These are phyloP conservation scores for Apis dorsata DNA, from an alignment of 1,140 invertebrate species.

Conservation along the genomic window DNA sequence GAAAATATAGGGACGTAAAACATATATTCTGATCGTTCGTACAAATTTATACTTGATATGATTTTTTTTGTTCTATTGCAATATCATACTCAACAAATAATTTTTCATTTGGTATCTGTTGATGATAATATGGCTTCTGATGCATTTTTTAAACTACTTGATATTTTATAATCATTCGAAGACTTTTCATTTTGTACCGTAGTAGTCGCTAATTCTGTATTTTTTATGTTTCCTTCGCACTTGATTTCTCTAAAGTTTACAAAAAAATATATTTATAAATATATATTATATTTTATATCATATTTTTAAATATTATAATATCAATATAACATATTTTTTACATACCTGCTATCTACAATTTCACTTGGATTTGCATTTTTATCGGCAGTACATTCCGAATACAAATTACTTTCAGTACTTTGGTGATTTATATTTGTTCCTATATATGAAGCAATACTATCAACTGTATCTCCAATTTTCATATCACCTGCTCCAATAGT, in stretches of 20 bases:
- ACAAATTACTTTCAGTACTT: slow-evolving; percentile 44
- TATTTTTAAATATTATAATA: slow-evolving; percentile 7
- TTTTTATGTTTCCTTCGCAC: slow-evolving; percentile 39
- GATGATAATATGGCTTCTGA: slow-evolving; percentile 37
- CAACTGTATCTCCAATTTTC: slow-evolving; percentile 31
- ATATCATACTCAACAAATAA: slow-evolving; percentile 35
- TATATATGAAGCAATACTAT: slow-evolving; percentile 1
- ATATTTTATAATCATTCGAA: slow-evolving; percentile 46
- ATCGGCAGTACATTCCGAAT: slow-evolving; percentile 56
- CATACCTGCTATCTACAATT: slow-evolving; percentile 56
- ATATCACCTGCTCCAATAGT: slow-evolving; percentile 22
- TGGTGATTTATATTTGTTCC: slow-evolving; percentile 46
- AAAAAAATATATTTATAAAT: neutral
- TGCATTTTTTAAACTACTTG: slow-evolving; percentile 29
- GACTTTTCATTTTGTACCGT: slow-evolving; percentile 65
- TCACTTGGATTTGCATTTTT: slow-evolving; percentile 64
- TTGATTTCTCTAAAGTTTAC: slow-evolving; percentile 28
- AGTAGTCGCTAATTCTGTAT: slow-evolving; percentile 52
- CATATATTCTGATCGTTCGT: slow-evolving; percentile 66
- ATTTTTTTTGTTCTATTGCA: slow-evolving; percentile 67
- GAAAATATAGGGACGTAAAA: slow-evolving; percentile 66
- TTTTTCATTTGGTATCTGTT: slow-evolving; percentile 58
- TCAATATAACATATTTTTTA: slow-evolving; percentile 15
- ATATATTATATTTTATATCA: neutral
- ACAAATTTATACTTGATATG: slow-evolving; percentile 76